phyloP scores from a whole-genome alignment of 2,113 vertebrate species.

The Andinoacara biseriatus region DNA sequence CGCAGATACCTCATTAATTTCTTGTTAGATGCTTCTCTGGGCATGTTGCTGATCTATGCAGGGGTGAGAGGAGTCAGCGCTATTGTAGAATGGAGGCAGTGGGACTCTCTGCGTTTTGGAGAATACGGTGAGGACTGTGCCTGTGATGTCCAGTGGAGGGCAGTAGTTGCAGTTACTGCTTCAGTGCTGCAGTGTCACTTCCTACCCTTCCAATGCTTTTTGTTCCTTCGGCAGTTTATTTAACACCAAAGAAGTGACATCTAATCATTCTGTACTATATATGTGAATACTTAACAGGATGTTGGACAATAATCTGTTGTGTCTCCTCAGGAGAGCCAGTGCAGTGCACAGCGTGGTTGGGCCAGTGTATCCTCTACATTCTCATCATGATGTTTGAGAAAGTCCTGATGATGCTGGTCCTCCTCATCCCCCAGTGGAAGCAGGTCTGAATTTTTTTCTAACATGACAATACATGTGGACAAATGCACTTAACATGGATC shows the following conservation, averaged over 20 bases:
- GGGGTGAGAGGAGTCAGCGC: constrained; percentile 89
- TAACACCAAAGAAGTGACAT: constrained; percentile 4
- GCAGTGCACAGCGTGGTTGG: constrained; percentile 93
- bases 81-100: constrained; percentile 96
- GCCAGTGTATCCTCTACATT: constrained; percentile 96
- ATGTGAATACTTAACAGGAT: constrained; percentile 6
- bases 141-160: constrained; percentile 50
- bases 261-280: background rate
- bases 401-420: constrained; percentile 92
- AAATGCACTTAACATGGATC: background rate
- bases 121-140: constrained; percentile 89
- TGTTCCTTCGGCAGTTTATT: background rate
- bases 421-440: constrained; percentile 97
- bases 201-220: background rate
- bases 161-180: constrained; percentile 26
- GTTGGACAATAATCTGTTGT: background rate
- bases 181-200: constrained; percentile 5
- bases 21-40: constrained; percentile 93
- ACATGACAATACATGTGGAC: background rate
- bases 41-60: constrained; percentile 96
- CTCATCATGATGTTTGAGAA: constrained; percentile 99
- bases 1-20: constrained; percentile 98
- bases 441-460: constrained; percentile 81
- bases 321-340: constrained; percentile 87
- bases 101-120: constrained; percentile 96